These are phyloP conservation scores for Solenopsis invicta DNA, from an alignment of 1,140 invertebrate genomes.

Conservation along the genomic window DNA sequence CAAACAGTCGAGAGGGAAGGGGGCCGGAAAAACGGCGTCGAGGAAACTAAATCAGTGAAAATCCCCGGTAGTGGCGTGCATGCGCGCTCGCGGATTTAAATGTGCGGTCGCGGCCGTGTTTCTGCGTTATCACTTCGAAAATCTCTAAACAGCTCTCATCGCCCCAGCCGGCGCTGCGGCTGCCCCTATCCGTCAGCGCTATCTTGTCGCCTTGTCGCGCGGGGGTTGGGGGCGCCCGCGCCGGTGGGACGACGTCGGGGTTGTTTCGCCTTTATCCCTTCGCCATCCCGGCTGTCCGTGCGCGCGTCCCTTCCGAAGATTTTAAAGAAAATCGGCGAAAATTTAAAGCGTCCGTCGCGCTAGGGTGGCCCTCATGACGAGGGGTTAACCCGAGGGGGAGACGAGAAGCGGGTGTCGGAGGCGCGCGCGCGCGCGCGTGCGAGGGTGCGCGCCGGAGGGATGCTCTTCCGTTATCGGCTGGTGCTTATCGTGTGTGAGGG, in stretches of 20 bases:
- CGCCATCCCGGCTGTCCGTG: constrained; percentile 43
- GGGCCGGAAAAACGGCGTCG: constrained; percentile 53
- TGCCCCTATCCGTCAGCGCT: constrained; percentile 83
- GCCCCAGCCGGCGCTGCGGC: constrained; percentile 58
- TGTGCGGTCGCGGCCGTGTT: constrained; percentile 46
- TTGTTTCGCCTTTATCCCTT: constrained; percentile 65
- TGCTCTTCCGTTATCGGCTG: constrained; percentile 81
- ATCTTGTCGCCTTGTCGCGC: constrained; percentile 75
- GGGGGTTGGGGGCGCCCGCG: background rate
- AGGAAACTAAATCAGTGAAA: constrained; percentile 76
- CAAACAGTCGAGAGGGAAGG: background rate
- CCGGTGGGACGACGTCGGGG: constrained; percentile 2
- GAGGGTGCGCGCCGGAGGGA: too few relatives aligned
- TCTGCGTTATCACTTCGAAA: constrained; percentile 72
- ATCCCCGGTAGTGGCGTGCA: constrained; percentile 55
- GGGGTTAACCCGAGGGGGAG: constrained; percentile 38
- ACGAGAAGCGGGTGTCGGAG: constrained; percentile 41
- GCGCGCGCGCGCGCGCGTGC: constrained; percentile 47
- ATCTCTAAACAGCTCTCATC: constrained; percentile 76
- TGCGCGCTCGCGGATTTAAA: constrained; percentile 71
- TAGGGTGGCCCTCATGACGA: constrained; percentile 17
- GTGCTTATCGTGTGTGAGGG: constrained; percentile 85
- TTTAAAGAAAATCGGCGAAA: constrained; percentile 86
- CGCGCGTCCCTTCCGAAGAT: constrained; percentile 72
- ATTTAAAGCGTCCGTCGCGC: constrained; percentile 81